Percentiles rank a stretch among this genome's conserved stretches.
Evolutionary conservation across 1,140 invertebrate genomes (phyloP).

Genomic region (Heliothis subflexa): DNA sequence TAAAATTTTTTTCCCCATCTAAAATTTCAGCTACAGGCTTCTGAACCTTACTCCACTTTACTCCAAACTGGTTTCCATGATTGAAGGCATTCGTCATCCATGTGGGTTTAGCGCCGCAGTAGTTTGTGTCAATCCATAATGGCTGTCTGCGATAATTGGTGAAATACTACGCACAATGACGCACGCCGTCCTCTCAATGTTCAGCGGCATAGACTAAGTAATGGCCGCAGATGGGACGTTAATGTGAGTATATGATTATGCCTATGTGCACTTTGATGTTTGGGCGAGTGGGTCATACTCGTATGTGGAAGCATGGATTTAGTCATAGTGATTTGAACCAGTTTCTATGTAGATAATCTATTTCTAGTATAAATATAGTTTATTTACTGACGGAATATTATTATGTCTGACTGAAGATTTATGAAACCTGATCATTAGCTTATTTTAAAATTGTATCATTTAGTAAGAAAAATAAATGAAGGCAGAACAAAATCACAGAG

Average conservation of each 20-base stretch:
- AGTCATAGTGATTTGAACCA: neutral
- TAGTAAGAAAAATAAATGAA: too few species aligned
- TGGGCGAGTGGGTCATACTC: neutral
- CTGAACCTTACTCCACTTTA: neutral
- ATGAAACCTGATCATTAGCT: too few species aligned
- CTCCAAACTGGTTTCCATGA: neutral
- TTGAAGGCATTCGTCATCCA: conserved; percentile 38
- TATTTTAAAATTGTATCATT: too few species aligned
- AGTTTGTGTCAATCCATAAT: conserved; percentile 72
- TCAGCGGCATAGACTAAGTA: conserved; percentile 62
- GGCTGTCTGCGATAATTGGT: conserved; percentile 77
- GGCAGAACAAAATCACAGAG: too few species aligned
- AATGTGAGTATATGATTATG: neutral
- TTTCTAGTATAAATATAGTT: too few species aligned
- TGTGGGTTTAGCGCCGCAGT: conserved; percentile 66
- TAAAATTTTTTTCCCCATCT: neutral
- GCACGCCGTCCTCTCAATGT: conserved; percentile 64
- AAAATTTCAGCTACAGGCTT: neutral
- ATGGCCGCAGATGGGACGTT: conserved; percentile 36
- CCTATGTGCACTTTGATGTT: neutral
- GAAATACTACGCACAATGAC: conserved; percentile 78
- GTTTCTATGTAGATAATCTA: too few species aligned
- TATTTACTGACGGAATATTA: too few species aligned
- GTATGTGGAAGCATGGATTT: neutral
- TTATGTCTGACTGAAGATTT: too few species aligned